Evolutionary conservation across 2,888 invertebrate species (phyloP).

Genomic region (Ornithoptera priamus): DNA sequence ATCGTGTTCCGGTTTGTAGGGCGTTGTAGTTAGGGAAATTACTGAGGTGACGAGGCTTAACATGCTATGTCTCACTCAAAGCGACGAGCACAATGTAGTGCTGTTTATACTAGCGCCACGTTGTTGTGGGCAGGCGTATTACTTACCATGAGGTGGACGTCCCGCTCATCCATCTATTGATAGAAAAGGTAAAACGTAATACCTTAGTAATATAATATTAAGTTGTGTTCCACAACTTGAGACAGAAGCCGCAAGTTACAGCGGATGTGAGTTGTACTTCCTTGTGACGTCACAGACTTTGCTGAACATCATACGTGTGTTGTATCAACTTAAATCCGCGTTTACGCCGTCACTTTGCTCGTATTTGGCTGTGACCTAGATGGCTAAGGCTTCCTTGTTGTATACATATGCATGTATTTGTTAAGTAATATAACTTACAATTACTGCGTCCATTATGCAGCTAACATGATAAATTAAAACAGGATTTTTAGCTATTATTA

Average conservation of each 20-base stretch:
- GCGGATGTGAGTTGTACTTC: slow-evolving; percentile 5
- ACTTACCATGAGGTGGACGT: too few species aligned
- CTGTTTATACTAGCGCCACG: too few species aligned
- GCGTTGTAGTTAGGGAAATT: too few species aligned
- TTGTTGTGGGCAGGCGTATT: too few species aligned
- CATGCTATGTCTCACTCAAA: too few species aligned
- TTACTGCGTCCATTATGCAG: not conserved
- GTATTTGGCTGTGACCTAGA: slow-evolving; percentile 28
- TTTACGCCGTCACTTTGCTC: slow-evolving; percentile 9
- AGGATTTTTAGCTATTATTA: too few species aligned
- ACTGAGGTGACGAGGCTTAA: too few species aligned
- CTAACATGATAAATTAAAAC: not conserved
- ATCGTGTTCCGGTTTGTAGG: too few species aligned
- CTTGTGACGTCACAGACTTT: slow-evolving; percentile 18
- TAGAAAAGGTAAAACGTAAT: not conserved
- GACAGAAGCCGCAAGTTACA: not conserved
- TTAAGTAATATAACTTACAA: slow-evolving; percentile 1
- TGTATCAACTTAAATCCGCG: slow-evolving; percentile 15
- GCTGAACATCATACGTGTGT: slow-evolving; percentile 1
- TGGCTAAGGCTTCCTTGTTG: slow-evolving; percentile 17
- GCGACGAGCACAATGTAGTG: too few species aligned
- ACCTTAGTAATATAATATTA: not conserved
- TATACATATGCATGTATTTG: not conserved
- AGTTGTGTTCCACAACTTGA: not conserved
- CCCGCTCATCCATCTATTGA: too few species aligned